Evolutionary conservation across 35 echinoderm and acorn worm species (phyloP).

Genomic region (Hemicentrotus pulcherrimus): DNA sequence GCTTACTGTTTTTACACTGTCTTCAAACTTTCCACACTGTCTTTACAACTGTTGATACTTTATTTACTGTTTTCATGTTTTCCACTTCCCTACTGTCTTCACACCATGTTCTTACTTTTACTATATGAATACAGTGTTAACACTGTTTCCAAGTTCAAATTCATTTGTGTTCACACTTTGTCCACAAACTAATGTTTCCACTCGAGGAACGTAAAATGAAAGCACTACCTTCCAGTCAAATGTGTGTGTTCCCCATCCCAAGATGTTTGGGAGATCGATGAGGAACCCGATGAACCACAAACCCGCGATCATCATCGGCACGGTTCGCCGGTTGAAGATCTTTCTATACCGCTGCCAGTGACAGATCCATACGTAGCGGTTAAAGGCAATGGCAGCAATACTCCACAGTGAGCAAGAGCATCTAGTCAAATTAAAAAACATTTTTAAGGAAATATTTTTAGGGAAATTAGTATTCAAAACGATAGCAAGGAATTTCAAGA

Average conservation of each 20-base stretch:
- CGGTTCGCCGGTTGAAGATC: slow-evolving; percentile 69
- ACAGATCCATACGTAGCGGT: slow-evolving; percentile 83
- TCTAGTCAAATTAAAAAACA: neutral
- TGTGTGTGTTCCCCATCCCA: slow-evolving; percentile 79
- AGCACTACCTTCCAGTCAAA: slow-evolving; percentile 66
- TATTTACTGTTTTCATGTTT: no score
- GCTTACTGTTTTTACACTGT: no score
- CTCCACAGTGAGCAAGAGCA: slow-evolving; percentile 90
- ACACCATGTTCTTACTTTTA: neutral
- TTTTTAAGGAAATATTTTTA: neutral
- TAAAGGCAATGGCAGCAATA: slow-evolving; percentile 76
- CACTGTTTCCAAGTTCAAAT: no score
- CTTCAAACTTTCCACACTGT: no score
- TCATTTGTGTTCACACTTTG: no score
- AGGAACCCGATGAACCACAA: slow-evolving; percentile 77
- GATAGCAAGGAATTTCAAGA: neutral
- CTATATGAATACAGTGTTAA: neutral
- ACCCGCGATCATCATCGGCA: slow-evolving; percentile 60
- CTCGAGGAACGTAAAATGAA: no score
- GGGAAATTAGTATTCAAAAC: neutral
- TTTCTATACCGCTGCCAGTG: slow-evolving; percentile 67
- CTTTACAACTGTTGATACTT: no score
- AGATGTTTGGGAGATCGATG: slow-evolving; percentile 77
- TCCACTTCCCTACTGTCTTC: neutral
- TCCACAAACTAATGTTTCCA: no score